Conservation (phyloP, 1,140 invertebrate species). For the Zeugodacus cucurbitae region DNA sequence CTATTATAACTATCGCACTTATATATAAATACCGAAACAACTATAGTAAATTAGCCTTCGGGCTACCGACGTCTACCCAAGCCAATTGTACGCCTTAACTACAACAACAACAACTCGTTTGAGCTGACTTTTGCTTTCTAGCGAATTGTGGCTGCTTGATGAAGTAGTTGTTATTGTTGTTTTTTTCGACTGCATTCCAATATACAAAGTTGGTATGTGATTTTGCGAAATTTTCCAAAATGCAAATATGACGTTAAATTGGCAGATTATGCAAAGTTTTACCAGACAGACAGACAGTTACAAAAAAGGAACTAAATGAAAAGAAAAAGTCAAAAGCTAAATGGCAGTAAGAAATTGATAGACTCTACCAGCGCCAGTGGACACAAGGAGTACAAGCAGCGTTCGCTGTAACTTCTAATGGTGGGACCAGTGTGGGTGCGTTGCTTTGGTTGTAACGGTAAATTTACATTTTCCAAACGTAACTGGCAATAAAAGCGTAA, state of each 20-base stretch:
- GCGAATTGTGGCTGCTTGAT: neutral
- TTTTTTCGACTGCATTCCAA: neutral
- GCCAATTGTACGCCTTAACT: too few species aligned
- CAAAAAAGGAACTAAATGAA: neutral
- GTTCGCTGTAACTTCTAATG: neutral
- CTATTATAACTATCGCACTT: neutral
- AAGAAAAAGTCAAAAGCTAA: neutral
- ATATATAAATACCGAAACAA: neutral
- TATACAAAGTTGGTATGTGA: neutral
- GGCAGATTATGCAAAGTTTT: conserved; percentile 30
- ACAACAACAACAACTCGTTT: neutral
- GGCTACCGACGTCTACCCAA: neutral
- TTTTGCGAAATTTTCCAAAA: conserved; percentile 16
- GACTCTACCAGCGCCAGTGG: neutral
- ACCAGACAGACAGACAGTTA: neutral
- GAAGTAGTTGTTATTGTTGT: neutral
- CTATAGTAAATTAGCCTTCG: conserved; percentile 12
- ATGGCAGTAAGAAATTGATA: conserved; percentile 4
- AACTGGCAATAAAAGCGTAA: conserved; percentile 32
- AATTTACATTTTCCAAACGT: conserved; percentile 35
- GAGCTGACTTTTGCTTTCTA: neutral
- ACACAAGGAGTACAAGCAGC: neutral
- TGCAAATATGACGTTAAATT: conserved; percentile 24
- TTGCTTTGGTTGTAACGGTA: neutral
- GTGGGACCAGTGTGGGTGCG: neutral